phyloP scores from a whole-genome alignment of 2,113 vertebrate genomes.

The Ochotona princeps region DNA sequence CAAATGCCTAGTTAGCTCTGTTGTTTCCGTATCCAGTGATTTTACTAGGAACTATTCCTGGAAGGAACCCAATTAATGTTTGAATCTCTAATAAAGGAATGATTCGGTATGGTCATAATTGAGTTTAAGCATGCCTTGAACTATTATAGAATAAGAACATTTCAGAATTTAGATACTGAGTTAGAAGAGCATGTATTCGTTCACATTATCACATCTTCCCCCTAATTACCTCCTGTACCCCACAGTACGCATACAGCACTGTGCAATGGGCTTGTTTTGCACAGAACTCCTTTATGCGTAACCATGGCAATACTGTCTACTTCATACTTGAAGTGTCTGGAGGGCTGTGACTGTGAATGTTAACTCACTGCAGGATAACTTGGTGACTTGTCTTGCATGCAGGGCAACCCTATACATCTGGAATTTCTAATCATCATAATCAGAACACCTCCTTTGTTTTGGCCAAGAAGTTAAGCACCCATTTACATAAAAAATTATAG shows the following conservation, averaged over 20 bases:
- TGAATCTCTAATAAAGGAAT: conserved; percentile 41
- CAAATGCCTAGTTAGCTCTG: neutral
- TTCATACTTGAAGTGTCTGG: conserved; percentile 55
- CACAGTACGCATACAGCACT: neutral
- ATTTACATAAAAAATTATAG: conserved; percentile 37
- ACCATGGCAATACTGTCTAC: conserved; percentile 62
- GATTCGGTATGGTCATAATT: neutral
- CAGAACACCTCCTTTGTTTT: conserved; percentile 51
- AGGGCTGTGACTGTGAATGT: conserved; percentile 35
- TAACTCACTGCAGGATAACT: conserved; percentile 49
- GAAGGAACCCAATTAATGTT: neutral
- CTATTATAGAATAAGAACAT: neutral
- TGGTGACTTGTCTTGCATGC: conserved; percentile 45
- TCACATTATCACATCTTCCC: conserved; percentile 33
- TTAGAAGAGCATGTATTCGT: conserved; percentile 21
- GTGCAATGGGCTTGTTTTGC: conserved; percentile 42
- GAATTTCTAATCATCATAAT: conserved; percentile 31
- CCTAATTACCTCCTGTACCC: neutral
- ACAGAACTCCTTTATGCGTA: conserved; percentile 36
- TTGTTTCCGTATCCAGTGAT: neutral
- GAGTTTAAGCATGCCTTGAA: neutral
- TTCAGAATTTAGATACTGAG: neutral
- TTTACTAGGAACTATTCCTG: conserved; percentile 33
- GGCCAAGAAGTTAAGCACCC: conserved; percentile 4
- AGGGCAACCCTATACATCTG: neutral